Conservation (phyloP, 2,888 invertebrate genomes). For the Tinea semifulvella region DNA sequence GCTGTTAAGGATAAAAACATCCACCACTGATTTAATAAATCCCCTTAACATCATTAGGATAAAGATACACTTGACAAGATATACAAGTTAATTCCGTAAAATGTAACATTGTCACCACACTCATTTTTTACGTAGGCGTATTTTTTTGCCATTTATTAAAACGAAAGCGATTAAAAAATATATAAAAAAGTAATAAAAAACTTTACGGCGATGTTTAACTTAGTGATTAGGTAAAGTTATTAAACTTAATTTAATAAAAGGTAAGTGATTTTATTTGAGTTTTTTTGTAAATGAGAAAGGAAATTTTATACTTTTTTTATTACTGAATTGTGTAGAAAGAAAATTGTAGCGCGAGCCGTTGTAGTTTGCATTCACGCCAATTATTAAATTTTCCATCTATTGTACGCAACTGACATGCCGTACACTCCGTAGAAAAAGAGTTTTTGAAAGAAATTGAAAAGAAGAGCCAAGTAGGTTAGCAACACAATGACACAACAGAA, state of each 20-base stretch:
- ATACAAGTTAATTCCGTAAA: slow-evolving; percentile 6
- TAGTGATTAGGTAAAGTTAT: too few relatives aligned
- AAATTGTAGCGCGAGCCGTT: too few relatives aligned
- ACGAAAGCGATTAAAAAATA: neutral
- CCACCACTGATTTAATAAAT: too few relatives aligned
- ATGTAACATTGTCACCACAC: neutral
- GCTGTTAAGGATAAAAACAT: too few relatives aligned
- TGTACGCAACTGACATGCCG: neutral
- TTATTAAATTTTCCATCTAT: slow-evolving; percentile 4
- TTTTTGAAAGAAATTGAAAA: slow-evolving; percentile 6
- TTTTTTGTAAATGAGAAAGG: too few relatives aligned
- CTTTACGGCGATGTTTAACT: neutral
- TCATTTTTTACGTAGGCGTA: neutral
- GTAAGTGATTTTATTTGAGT: too few relatives aligned
- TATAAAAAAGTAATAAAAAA: neutral
- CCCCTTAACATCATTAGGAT: too few relatives aligned
- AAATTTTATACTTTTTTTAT: too few relatives aligned
- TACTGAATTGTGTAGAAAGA: too few relatives aligned
- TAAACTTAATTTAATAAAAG: too few relatives aligned
- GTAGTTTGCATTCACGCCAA: slow-evolving; percentile 3
- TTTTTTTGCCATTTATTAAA: neutral
- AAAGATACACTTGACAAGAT: too few relatives aligned
- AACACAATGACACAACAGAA: slow-evolving; percentile 12
- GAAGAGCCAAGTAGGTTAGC: slow-evolving; percentile 12
- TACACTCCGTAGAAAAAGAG: neutral